phyloP scores from a whole-genome alignment of 2,888 invertebrate species.

The Campoplex nolae region DNA sequence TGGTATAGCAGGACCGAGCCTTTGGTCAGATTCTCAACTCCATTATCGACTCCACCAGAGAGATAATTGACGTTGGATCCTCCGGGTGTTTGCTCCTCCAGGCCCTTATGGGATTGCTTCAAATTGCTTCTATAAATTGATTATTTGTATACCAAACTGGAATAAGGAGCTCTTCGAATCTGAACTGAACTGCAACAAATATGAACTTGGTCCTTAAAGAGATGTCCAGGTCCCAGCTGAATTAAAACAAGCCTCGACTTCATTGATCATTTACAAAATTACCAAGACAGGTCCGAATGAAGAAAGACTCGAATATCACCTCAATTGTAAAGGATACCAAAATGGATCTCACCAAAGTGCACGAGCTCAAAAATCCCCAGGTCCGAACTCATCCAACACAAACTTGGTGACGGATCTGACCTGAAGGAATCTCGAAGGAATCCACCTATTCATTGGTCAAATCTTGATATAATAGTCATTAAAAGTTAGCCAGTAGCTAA shows the following conservation, averaged over 20 bases:
- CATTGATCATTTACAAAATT: not conserved
- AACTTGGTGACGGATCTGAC: too few relatives aligned
- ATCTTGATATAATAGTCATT: too few relatives aligned
- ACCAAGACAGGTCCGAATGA: not conserved
- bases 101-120: not conserved
- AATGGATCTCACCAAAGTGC: not conserved
- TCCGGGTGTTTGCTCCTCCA: not conserved
- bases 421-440: too few relatives aligned
- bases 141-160: not conserved
- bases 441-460: too few relatives aligned
- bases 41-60: slow-evolving; percentile 2
- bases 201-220: not conserved
- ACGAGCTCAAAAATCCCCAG: not conserved
- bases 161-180: not conserved
- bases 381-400: too few relatives aligned
- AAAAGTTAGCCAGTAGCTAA: too few relatives aligned
- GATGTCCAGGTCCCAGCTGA: too few relatives aligned
- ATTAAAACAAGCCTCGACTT: too few relatives aligned
- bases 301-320: not conserved
- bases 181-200: not conserved
- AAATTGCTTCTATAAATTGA: slow-evolving; percentile 8
- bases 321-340: not conserved
- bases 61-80: slow-evolving; percentile 4
- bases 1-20: not conserved
- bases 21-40: slow-evolving; percentile 2